Evolutionary conservation across 2,888 invertebrate species (phyloP).

Genomic region (Leptinotarsa peninsularis): DNA sequence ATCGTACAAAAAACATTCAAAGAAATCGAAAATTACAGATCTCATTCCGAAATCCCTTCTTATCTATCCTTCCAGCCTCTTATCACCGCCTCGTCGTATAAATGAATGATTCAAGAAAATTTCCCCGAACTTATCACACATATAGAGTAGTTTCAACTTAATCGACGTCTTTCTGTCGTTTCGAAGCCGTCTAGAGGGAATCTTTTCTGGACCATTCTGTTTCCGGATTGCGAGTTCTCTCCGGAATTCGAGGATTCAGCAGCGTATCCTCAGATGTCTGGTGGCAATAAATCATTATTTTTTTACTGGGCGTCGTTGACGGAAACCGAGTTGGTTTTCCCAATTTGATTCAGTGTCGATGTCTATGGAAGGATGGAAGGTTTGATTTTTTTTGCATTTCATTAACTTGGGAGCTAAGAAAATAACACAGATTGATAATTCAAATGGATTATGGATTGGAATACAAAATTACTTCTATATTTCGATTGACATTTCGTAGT

Average conservation of each 20-base stretch:
- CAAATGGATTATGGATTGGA: too few relatives aligned
- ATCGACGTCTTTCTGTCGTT: conserved; percentile 46
- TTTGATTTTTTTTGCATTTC: too few relatives aligned
- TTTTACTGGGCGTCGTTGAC: conserved; percentile 29
- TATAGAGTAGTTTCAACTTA: conserved; percentile 49
- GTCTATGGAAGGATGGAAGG: background rate
- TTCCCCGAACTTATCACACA: conserved; percentile 49
- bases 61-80: conserved; percentile 40
- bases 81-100: conserved; percentile 51
- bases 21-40: conserved; percentile 39
- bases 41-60: conserved; percentile 40
- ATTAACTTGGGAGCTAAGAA: too few relatives aligned
- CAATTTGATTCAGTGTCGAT: conserved; percentile 1
- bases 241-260: conserved; percentile 51
- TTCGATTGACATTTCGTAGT: too few relatives aligned
- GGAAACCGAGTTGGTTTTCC: conserved; percentile 18
- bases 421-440: too few relatives aligned
- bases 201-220: conserved; percentile 42
- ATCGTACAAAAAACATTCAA: conserved; percentile 28
- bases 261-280: conserved; percentile 52
- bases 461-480: too few relatives aligned
- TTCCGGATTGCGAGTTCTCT: conserved; percentile 52
- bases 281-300: conserved; percentile 56
- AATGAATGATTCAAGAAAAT: conserved; percentile 56
- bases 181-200: conserved; percentile 30